Conservation (phyloP, 2,888 invertebrate genomes). For the Pristionchus mayeri region DNA sequence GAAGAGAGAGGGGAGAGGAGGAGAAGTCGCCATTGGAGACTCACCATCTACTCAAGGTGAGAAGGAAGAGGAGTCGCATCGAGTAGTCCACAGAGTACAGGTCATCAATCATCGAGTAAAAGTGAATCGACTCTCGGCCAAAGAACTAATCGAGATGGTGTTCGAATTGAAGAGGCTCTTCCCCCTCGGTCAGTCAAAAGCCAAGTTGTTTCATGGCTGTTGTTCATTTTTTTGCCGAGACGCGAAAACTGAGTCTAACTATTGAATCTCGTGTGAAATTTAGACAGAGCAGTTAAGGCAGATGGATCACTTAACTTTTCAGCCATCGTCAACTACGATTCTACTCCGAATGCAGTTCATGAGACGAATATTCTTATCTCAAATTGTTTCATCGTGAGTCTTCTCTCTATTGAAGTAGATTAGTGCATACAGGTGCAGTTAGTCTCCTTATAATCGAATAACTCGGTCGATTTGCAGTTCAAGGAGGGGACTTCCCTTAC, state of each 20-base stretch:
- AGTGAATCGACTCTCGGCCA: neutral
- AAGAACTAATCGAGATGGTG: neutral
- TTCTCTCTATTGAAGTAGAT: neutral
- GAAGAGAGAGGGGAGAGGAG: neutral
- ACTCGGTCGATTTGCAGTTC: neutral
- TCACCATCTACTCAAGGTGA: slow-evolving; percentile 2
- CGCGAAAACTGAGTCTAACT: too few relatives aligned
- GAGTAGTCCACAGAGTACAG: neutral
- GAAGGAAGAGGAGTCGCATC: neutral
- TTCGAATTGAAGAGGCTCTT: slow-evolving; percentile 38
- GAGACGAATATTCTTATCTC: slow-evolving; percentile 3
- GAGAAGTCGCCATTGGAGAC: neutral
- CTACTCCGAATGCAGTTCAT: neutral
- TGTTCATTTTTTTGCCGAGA: too few relatives aligned
- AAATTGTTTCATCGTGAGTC: slow-evolving; percentile 1
- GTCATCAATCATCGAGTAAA: slow-evolving; percentile 7
- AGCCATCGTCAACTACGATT: neutral
- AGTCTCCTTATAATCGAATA: neutral
- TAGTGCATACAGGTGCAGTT: neutral
- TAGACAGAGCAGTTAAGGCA: neutral
- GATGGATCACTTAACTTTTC: neutral
- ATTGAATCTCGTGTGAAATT: neutral
- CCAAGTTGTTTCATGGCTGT: neutral
- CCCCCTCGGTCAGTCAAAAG: neutral
- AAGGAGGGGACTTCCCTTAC: neutral